Evolutionary conservation across 2,113 vertebrate genomes (phyloP), one percentile per base, ranked within the genome.

Genomic region (Seriola rivoliana): DNA sequence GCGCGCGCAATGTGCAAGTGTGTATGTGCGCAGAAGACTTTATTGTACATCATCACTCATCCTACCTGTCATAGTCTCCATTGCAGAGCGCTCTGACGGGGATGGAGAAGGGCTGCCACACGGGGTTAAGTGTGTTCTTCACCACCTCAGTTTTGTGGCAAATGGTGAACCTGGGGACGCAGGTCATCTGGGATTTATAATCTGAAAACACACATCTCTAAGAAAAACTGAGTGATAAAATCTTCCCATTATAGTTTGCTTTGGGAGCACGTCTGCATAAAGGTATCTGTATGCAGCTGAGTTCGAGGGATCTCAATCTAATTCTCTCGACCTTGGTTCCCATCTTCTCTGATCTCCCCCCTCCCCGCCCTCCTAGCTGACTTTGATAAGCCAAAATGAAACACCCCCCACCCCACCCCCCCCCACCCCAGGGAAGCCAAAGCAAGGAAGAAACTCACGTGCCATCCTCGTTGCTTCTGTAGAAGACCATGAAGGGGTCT

Each of bases 401-500:
- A 36, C 9, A 64, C 29, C 29, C 29, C 29, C 29, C 29, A 29
- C 25, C 2, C 25, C 25, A 29, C 25, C 25, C 25, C 25, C 2
- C 25, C 25, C 25, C 25, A 29, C 9, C 13, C 21, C 19, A 16
- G 46, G 69, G 32, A 23, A 59, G 40, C 5, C 54, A 48, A 78
- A 17, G 34, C 25, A 4, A 75, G 25, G 57, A 9, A 29, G 17
- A 60, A 80, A 95, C 97, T 97, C 91, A 97, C 97, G 96, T 97
- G 86, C 97, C 97, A 8, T 98, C 97, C 84, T 98, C 97, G 1
- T 98, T 98, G 93, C 97, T 98, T 87, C 97, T 94, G 91, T 97
- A 98, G 91, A 98, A 97, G 67, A 97, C 97, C 96, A 98, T 93
- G 92, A 98, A 98, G 19, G 97, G 97, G 86, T 98, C 97, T 0